Conservation (phyloP, 1,140 invertebrate species). For the Drosophila takahashii region DNA sequence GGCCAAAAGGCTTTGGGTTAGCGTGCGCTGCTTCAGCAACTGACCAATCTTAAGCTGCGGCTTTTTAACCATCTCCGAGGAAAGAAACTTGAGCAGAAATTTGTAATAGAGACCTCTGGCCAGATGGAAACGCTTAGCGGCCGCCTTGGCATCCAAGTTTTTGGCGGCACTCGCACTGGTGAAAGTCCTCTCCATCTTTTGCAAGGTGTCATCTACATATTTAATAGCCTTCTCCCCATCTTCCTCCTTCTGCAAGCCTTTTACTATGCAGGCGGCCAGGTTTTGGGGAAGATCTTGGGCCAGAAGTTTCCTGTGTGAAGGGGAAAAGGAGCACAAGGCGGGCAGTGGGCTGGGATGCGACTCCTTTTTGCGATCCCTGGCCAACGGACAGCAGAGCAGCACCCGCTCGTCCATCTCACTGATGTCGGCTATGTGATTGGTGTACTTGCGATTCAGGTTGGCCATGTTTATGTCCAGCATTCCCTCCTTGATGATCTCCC, state of each 20-base stretch:
- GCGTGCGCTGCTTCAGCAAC: constrained; percentile 87
- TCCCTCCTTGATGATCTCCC: constrained; percentile 89
- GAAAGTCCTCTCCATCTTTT: constrained; percentile 29
- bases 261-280: constrained; percentile 23
- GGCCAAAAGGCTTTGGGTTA: constrained; percentile 94
- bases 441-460: constrained; percentile 94
- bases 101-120: constrained; percentile 90
- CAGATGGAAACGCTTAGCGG: constrained; percentile 24
- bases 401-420: constrained; percentile 98
- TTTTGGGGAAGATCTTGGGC: constrained; percentile 24
- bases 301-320: constrained; percentile 13
- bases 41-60: constrained; percentile 87
- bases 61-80: constrained; percentile 90
- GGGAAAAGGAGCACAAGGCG: not conserved
- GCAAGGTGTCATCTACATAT: constrained; percentile 14
- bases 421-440: constrained; percentile 94
- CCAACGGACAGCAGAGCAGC: constrained; percentile 86
- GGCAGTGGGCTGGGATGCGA: not conserved
- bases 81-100: constrained; percentile 93
- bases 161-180: not conserved
- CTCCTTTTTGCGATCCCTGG: not conserved
- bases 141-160: not conserved
- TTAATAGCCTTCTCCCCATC: constrained; percentile 2
- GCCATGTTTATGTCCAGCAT: constrained; percentile 93
- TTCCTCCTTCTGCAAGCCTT: constrained; percentile 2